A percentile compares a stretch with the other conserved stretches of the same genome.
phyloP scores from a whole-genome alignment of 2,797 vertebrate species.

The Girardinus metallicus region DNA sequence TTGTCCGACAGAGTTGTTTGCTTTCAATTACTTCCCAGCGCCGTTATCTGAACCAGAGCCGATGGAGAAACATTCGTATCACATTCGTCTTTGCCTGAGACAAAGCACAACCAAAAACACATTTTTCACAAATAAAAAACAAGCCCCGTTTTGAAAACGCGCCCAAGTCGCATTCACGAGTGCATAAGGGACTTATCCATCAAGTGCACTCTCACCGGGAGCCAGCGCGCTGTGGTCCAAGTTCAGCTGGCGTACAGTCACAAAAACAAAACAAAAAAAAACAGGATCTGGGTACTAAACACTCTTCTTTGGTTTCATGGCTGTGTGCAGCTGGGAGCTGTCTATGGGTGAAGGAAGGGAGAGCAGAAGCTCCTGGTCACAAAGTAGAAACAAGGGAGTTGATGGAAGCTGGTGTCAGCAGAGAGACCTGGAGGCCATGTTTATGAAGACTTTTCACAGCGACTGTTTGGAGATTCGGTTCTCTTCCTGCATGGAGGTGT shows the following conservation, averaged over 20 bases:
- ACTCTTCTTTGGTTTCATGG: slow-evolving; percentile 23
- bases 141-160: slow-evolving; percentile 46
- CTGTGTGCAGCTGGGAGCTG: slow-evolving; percentile 59
- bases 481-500: slow-evolving; percentile 32
- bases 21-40: slow-evolving; percentile 32
- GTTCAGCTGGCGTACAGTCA: slow-evolving; percentile 65
- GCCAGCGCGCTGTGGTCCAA: slow-evolving; percentile 42
- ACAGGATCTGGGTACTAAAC: slow-evolving; percentile 37
- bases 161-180: slow-evolving; percentile 46
- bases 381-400: slow-evolving; percentile 38
- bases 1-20: slow-evolving; percentile 40
- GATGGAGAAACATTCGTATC: slow-evolving; percentile 32
- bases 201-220: slow-evolving; percentile 51
- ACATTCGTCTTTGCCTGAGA: slow-evolving; percentile 52
- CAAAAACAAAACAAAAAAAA: slow-evolving; percentile 40
- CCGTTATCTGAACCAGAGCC: slow-evolving; percentile 49
- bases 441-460: slow-evolving; percentile 27
- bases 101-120: slow-evolving; percentile 45
- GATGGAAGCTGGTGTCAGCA: slow-evolving; percentile 28
- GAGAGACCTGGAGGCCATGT: slow-evolving; percentile 31
- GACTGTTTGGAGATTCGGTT: slow-evolving; percentile 6
- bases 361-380: slow-evolving; percentile 51
- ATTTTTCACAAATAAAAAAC: slow-evolving; percentile 46
- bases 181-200: slow-evolving; percentile 68
- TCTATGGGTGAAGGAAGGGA: slow-evolving; percentile 43